Conservation (phyloP, 2,888 invertebrate genomes). For the Eudasyphora cyanicolor region DNA sequence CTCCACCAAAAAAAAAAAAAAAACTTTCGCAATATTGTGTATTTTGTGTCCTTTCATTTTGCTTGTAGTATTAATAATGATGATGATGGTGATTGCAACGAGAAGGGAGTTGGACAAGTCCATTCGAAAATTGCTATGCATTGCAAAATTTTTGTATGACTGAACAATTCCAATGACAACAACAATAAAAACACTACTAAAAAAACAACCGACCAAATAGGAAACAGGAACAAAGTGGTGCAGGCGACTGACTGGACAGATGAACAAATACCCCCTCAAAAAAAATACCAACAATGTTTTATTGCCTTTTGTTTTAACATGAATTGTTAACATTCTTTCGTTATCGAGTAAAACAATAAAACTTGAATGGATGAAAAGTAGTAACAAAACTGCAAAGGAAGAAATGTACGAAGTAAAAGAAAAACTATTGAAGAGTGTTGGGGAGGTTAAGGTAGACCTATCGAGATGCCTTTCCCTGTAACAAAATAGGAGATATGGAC, state of each 20-base stretch:
- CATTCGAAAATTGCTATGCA: slow-evolving; percentile 44
- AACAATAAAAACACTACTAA: not conserved
- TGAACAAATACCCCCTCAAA: slow-evolving; percentile 13
- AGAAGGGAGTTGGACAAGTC: not conserved
- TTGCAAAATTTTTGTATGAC: slow-evolving; percentile 51
- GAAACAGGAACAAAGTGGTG: not conserved
- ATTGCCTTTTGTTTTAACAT: slow-evolving; percentile 56
- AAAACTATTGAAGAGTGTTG: not conserved
- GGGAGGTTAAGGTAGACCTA: not conserved
- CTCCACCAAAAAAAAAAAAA: not conserved
- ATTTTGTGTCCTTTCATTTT: not conserved
- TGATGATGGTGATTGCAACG: not conserved
- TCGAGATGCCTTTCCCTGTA: not conserved
- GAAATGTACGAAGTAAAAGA: not conserved
- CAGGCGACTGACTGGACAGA: not conserved
- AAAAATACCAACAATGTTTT: slow-evolving; percentile 42
- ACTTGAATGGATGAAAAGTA: not conserved
- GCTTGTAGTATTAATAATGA: not conserved
- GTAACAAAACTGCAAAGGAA: not conserved
- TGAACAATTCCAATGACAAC: slow-evolving; percentile 39
- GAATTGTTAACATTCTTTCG: slow-evolving; percentile 52
- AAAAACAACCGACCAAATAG: not conserved
- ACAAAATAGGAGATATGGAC: too few relatives aligned
- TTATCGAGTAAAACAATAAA: slow-evolving; percentile 42
- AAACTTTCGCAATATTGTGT: not conserved